A percentile compares a stretch with the other conserved stretches of the same genome.
These are phyloP conservation scores for Bombus fervidus DNA, from an alignment of 1,140 invertebrate genomes.

Conservation along the genomic window DNA sequence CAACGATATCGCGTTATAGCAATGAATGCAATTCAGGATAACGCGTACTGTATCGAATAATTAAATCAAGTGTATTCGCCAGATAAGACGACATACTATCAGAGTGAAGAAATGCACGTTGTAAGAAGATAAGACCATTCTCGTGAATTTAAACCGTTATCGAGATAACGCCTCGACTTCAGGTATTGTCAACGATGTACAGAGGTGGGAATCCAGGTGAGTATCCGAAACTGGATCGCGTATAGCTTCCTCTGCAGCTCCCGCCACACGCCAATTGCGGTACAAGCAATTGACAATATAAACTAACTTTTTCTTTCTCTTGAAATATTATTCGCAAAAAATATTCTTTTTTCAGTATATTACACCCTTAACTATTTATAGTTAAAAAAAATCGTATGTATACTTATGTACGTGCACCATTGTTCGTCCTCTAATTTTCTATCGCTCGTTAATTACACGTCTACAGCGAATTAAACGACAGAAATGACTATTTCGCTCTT, in stretches of 20 bases:
- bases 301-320: too few species aligned
- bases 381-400: too few species aligned
- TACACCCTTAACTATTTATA: too few species aligned
- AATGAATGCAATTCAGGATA: background rate
- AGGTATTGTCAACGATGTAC: conserved; percentile 23
- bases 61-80: conserved; percentile 31
- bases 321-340: too few species aligned
- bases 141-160: conserved; percentile 37
- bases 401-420: too few species aligned
- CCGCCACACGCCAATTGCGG: background rate
- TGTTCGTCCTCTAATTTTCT: too few species aligned
- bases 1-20: background rate
- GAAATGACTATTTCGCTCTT: too few species aligned
- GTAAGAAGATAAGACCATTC: conserved; percentile 34
- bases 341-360: too few species aligned
- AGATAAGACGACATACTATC: conserved; percentile 38
- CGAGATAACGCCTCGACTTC: conserved; percentile 25
- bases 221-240: conserved; percentile 9
- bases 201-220: background rate
- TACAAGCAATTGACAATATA: too few species aligned
- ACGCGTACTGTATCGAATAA: conserved; percentile 22
- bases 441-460: too few species aligned
- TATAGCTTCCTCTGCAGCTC: background rate
- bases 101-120: conserved; percentile 17
- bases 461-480: too few species aligned